phyloP scores from a whole-genome alignment of 2,797 vertebrate species.

The Steatocranus sp. region DNA sequence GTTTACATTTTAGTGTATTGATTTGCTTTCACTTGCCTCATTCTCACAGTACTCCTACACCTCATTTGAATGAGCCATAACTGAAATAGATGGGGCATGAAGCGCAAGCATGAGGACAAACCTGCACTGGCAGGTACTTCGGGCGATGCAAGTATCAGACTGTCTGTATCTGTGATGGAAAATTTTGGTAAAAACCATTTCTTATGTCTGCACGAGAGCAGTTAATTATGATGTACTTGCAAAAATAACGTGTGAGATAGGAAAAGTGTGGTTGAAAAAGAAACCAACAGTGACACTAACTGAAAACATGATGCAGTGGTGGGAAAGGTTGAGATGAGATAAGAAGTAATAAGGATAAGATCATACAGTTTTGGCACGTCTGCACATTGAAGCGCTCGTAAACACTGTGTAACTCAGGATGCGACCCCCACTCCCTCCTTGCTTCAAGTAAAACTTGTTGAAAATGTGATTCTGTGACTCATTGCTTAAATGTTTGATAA shows the following conservation, averaged over 20 bases:
- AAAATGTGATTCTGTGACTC: not conserved
- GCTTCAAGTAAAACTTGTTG: fast-evolving
- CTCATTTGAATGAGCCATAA: constrained; percentile 25
- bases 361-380: not conserved
- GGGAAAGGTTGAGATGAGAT: not conserved
- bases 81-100: constrained; percentile 19
- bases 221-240: not conserved
- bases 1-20: constrained; percentile 46
- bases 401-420: not conserved
- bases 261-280: not conserved
- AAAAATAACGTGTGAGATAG: not conserved
- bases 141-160: constrained; percentile 21
- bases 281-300: not conserved
- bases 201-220: fast-evolving
- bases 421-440: not conserved
- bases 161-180: not conserved
- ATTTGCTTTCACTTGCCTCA: constrained; percentile 25
- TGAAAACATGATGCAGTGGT: not conserved
- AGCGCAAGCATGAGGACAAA: not conserved
- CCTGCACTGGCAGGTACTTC: not conserved
- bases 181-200: fast-evolving
- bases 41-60: not conserved
- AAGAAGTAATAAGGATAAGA: not conserved
- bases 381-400: fast-evolving
- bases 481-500: not conserved